These are phyloP conservation scores for Gadus macrocephalus DNA, from an alignment of 2,113 vertebrate genomes.

Conservation along the genomic window DNA sequence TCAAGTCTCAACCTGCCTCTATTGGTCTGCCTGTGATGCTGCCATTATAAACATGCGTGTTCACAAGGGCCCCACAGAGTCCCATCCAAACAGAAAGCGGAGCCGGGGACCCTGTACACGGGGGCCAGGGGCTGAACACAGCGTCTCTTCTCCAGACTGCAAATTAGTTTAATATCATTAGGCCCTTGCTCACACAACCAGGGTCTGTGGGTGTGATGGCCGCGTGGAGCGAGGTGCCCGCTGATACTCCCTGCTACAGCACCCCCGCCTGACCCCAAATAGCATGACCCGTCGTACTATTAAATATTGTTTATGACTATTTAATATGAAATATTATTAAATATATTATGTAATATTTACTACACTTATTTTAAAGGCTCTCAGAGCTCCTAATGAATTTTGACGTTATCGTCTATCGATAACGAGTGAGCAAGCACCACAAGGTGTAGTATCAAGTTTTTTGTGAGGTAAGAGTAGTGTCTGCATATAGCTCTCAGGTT, in stretches of 20 bases:
- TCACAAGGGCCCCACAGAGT: conserved; percentile 58
- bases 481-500: conserved; percentile 37
- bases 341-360: too few species aligned
- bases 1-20: neutral
- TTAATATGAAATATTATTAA: too few species aligned
- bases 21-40: conserved; percentile 45
- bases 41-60: conserved; percentile 61
- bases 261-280: conserved; percentile 9
- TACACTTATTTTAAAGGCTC: conserved; percentile 26
- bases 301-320: too few species aligned
- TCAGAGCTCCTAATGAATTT: conserved; percentile 50
- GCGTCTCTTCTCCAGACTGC: conserved; percentile 54
- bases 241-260: conserved; percentile 29
- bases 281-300: conserved; percentile 16
- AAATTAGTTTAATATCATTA: conserved; percentile 51
- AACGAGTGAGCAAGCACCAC: conserved; percentile 55
- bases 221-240: conserved; percentile 2
- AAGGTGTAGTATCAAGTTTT: conserved; percentile 49
- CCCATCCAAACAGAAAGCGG: conserved; percentile 39
- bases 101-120: conserved; percentile 15
- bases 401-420: conserved; percentile 52
- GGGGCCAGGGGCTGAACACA: conserved; percentile 45
- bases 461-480: conserved; percentile 27
- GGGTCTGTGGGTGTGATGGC: conserved; percentile 20
- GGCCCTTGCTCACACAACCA: conserved; percentile 38